Evolutionary conservation across 2,113 vertebrate species (phyloP).

Genomic region (Peromyscus polionotus): DNA sequence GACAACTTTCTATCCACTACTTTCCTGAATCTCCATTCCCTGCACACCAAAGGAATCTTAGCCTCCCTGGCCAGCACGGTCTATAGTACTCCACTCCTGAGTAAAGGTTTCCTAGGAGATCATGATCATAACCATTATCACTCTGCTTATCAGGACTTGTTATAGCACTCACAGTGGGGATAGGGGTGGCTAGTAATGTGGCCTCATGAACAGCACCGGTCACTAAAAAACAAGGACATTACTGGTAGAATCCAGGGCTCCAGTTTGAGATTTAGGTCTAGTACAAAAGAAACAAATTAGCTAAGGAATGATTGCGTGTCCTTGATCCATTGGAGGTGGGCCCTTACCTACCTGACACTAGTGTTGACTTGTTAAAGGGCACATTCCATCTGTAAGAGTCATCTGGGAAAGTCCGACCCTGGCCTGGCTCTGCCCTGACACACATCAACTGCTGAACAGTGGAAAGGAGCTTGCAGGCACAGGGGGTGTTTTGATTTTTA

Average conservation of each 20-base stretch:
- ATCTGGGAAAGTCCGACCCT: constrained; percentile 82
- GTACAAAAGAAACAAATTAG: constrained; percentile 75
- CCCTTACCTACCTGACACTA: constrained; percentile 69
- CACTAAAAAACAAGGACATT: constrained; percentile 5
- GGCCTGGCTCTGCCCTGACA: constrained; percentile 57
- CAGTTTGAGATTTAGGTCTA: constrained; percentile 21
- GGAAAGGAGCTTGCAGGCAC: background rate
- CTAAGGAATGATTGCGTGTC: constrained; percentile 74
- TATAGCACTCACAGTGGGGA: background rate
- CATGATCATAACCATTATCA: background rate
- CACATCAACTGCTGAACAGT: background rate
- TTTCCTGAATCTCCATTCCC: background rate
- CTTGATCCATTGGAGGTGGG: constrained; percentile 70
- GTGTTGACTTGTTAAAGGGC: constrained; percentile 83
- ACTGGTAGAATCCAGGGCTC: background rate
- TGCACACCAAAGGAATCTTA: background rate
- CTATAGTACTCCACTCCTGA: background rate
- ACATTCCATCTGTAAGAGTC: constrained; percentile 85
- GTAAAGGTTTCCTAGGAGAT: background rate
- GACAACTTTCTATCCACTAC: background rate
- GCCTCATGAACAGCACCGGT: background rate
- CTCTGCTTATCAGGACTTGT: background rate
- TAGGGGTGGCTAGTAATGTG: background rate
- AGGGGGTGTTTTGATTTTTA: constrained; percentile 29
- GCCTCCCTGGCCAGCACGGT: background rate